These are phyloP conservation scores for Harpagus bidentatus DNA, from an alignment of 2,113 vertebrate species.

Conservation along the genomic window DNA sequence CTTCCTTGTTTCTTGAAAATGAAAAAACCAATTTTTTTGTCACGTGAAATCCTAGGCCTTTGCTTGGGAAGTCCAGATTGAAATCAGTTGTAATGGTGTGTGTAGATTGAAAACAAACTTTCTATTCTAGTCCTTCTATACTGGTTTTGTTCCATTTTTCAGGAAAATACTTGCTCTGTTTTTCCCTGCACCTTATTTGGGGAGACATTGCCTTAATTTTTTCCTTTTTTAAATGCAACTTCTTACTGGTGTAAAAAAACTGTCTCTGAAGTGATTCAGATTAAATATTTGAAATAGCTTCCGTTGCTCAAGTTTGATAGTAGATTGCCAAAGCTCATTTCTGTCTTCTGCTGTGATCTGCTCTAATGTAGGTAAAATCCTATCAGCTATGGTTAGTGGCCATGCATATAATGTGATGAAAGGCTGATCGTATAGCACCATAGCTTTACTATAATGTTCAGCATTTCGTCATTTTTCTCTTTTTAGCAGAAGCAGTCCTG, in stretches of 20 bases:
- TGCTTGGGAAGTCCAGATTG: not conserved
- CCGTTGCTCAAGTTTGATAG: not conserved
- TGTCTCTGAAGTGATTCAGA: not conserved
- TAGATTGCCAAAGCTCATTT: not conserved
- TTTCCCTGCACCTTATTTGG: not conserved
- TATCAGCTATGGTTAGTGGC: not conserved
- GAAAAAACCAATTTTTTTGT: not conserved
- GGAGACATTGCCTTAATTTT: not conserved
- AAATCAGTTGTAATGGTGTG: not conserved
- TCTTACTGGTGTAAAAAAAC: not conserved
- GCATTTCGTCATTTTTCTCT: not conserved
- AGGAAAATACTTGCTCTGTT: not conserved
- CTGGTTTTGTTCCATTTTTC: not conserved
- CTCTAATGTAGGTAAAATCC: not conserved
- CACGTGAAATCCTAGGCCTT: not conserved
- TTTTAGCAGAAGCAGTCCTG: conserved; percentile 80
- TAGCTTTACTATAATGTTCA: not conserved
- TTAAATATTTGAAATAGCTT: not conserved
- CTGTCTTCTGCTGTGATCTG: not conserved
- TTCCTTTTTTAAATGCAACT: not conserved
- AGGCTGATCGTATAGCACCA: not conserved
- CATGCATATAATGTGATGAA: not conserved
- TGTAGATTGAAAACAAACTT: not conserved
- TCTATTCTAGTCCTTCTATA: not conserved
- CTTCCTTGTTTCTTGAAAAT: not conserved